A percentile compares a stretch with the other conserved stretches of the same genome.
Conservation (phyloP, 2,888 invertebrate genomes). For the Lasioglossum zephyrum region DNA sequence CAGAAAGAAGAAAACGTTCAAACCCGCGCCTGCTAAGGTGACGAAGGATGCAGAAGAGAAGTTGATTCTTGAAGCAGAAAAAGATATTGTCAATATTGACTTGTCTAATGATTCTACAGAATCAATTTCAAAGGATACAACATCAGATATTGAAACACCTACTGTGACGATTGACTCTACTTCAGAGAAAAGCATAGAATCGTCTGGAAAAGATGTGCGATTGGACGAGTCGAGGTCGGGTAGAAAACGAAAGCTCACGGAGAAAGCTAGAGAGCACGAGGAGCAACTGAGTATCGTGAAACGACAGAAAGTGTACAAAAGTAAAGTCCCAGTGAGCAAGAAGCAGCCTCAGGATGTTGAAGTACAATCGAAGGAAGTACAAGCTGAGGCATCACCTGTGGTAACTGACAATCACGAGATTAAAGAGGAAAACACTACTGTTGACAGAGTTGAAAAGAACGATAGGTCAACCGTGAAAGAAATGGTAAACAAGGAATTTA, state of each 20-base stretch:
- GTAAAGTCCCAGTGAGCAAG: slow-evolving; percentile 54
- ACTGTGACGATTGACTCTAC: slow-evolving; percentile 24
- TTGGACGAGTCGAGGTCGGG: slow-evolving; percentile 81
- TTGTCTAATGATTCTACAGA: slow-evolving; percentile 40
- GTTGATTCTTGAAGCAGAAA: slow-evolving; percentile 3
- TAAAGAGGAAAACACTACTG: slow-evolving; percentile 1
- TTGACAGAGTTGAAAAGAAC: slow-evolving; percentile 25
- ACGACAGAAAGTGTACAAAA: slow-evolving; percentile 78
- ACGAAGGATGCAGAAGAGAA: slow-evolving; percentile 43
- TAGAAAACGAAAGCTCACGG: slow-evolving; percentile 81
- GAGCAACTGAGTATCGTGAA: slow-evolving; percentile 76
- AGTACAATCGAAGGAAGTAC: not conserved
- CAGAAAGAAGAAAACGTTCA: slow-evolving; percentile 63
- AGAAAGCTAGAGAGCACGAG: slow-evolving; percentile 81
- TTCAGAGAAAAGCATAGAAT: slow-evolving; percentile 49
- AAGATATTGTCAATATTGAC: slow-evolving; percentile 48
- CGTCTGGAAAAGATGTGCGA: slow-evolving; percentile 49
- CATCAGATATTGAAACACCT: not conserved
- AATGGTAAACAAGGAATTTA: slow-evolving; percentile 25
- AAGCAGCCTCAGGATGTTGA: slow-evolving; percentile 47
- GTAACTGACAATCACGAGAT: slow-evolving; percentile 29
- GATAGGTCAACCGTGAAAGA: slow-evolving; percentile 35
- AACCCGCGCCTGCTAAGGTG: slow-evolving; percentile 44
- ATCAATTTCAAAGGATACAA: slow-evolving; percentile 11
- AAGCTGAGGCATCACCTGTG: not conserved